Evolutionary conservation across 2,888 invertebrate species (phyloP), one percentile per base, ranked within the genome.

Genomic region (Eristalinus aeneus): DNA sequence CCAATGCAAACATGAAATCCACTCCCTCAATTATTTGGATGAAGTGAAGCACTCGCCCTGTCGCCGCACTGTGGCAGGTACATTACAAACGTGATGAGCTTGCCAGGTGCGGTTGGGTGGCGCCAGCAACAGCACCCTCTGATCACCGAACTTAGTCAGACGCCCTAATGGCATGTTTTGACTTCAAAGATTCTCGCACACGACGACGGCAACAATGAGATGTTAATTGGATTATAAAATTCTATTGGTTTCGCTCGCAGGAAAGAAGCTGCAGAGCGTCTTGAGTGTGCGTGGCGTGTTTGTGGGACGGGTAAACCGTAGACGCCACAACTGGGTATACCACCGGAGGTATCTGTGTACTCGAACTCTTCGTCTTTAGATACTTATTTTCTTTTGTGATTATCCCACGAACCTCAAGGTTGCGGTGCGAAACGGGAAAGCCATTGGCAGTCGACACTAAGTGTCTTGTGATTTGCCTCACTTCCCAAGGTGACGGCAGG

Each of bases 151-250:
- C 67, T 72, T 34, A 63, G 64, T 60, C 63, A 76, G 68, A 80
- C 64, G 68, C 85, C 75, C 46, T 73, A 73, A 85, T 85, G 64
- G 76, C 53, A 85, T 85, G 81, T 77, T 73, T 76, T 46, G 73
- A 81, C 85, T 85, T 80, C 85, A 80, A 80, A 81, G 80, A 80
- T 80, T 80, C 67, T 65, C 71, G 32, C 72, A 64, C 72, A 6
- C 46, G 16, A 8, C 8, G 16, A 16, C 46, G 65, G 72, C 76
- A 85, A 80, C 85, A 81, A 85, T 85, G 85, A 85, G 85, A 85
- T 85, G 85, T 85, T 85, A 85, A 85, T 85, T 85, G 72, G 85
- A 85, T 85, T 85, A 81, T 85, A 85, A 85, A 80, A 85, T 85
- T 85, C 85, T 73, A 81, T 85, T 85, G 72, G 85, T 77, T 81